Percentiles rank a stretch among this genome's conserved stretches.
Evolutionary conservation across 2,113 vertebrate species (phyloP).

Genomic region (Aphyosemion australe): DNA sequence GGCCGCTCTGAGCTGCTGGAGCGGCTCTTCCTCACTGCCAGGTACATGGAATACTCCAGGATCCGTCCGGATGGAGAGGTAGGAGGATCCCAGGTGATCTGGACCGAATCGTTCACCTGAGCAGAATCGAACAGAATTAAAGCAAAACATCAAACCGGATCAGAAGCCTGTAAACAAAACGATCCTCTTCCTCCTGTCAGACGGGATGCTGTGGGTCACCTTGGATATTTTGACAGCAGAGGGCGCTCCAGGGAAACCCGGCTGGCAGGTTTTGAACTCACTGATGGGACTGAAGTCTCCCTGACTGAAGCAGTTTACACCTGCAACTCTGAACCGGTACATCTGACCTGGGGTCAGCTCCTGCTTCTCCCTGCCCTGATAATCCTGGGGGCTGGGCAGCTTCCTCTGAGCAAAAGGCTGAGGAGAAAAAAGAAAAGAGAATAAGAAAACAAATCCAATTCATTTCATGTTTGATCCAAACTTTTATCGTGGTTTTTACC

Average conservation of each 20-base stretch:
- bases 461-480: not conserved
- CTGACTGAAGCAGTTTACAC: conserved; percentile 89
- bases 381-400: conserved; percentile 82
- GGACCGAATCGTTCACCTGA: conserved; percentile 89
- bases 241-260: conserved; percentile 96
- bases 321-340: conserved; percentile 94
- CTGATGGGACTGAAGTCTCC: conserved; percentile 92
- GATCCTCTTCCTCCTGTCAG: too few relatives aligned
- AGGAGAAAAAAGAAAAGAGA: not conserved
- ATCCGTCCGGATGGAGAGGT: conserved; percentile 92
- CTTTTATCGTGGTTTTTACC: conserved; percentile 36
- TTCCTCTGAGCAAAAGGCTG: conserved; percentile 71
- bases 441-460: not conserved
- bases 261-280: conserved; percentile 97
- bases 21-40: conserved; percentile 90
- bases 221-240: conserved; percentile 95
- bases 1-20: conserved; percentile 78
- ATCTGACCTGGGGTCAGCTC: conserved; percentile 87
- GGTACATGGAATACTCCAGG: conserved; percentile 94
- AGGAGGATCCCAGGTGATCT: conserved; percentile 98
- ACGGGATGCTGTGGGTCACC: conserved; percentile 69
- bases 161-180: too few relatives aligned
- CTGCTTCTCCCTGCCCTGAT: conserved; percentile 84
- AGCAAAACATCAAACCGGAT: too few relatives aligned
- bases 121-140: too few relatives aligned